A percentile compares a stretch with the other conserved stretches of the same genome.
Conservation (phyloP, 2,888 invertebrate genomes). For the Cybosia mesomella region DNA sequence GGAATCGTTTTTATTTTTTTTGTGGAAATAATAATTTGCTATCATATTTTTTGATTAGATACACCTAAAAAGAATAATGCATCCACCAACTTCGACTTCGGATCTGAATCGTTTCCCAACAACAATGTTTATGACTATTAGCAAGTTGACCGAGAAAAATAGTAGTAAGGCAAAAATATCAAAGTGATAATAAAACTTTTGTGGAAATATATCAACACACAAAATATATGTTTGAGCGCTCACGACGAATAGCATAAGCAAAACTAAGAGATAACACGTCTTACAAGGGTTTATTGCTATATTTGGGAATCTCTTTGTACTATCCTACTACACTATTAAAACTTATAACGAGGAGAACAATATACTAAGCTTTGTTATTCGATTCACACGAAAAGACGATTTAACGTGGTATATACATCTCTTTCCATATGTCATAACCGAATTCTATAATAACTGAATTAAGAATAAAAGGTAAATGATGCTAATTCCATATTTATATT, state of each 20-base stretch:
- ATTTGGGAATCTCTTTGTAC: conserved; percentile 72
- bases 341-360: conserved; percentile 78
- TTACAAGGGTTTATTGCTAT: conserved; percentile 56
- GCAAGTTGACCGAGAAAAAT: too few species aligned
- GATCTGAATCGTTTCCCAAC: neutral
- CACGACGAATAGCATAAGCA: conserved; percentile 30
- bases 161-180: neutral
- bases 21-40: neutral
- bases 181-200: conserved; percentile 22
- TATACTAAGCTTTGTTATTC: conserved; percentile 47
- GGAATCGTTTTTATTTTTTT: neutral
- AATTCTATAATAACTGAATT: conserved; percentile 3
- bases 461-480: neutral
- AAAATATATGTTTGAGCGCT: conserved; percentile 39
- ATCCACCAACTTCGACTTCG: neutral
- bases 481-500: neutral
- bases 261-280: conserved; percentile 48
- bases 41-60: neutral
- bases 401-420: conserved; percentile 12
- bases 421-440: conserved; percentile 8
- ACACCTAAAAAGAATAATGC: neutral
- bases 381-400: conserved; percentile 31
- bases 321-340: conserved; percentile 71
- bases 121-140: neutral
- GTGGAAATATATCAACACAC: conserved; percentile 15